Conservation (phyloP, 1,140 invertebrate genomes). For the Gryon sp. region DNA sequence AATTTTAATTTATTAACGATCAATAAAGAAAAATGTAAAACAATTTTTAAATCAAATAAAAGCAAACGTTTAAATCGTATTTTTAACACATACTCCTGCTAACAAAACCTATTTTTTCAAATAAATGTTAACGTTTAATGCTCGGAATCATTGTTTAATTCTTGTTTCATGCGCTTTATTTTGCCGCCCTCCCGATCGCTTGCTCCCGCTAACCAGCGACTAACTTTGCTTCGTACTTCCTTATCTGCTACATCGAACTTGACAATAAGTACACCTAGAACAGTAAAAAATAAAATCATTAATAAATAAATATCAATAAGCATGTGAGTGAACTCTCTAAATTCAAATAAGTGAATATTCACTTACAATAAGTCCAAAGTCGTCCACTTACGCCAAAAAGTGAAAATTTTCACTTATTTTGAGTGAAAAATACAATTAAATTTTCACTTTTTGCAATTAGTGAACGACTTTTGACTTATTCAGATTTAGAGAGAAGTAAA, state of each 20-base stretch:
- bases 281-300: not conserved
- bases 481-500: not conserved
- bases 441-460: no score
- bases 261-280: not conserved
- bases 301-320: not conserved
- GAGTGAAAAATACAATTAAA: no score
- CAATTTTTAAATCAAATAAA: no score
- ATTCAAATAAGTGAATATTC: not conserved
- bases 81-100: no score
- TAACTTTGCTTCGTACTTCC: not conserved
- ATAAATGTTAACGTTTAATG: not conserved
- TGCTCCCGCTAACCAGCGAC: constrained; percentile 10
- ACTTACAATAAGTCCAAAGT: no score
- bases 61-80: no score
- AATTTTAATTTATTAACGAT: no score
- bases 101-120: not conserved
- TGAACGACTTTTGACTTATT: not conserved
- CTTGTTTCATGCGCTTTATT: not conserved
- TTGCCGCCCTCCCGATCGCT: not conserved
- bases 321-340: not conserved
- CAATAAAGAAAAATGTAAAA: no score
- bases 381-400: no score
- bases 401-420: no score
- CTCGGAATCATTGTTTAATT: not conserved
- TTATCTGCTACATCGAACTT: not conserved